Conservation (phyloP, 2,888 invertebrate genomes). For the Zygogramma bicolorata region DNA sequence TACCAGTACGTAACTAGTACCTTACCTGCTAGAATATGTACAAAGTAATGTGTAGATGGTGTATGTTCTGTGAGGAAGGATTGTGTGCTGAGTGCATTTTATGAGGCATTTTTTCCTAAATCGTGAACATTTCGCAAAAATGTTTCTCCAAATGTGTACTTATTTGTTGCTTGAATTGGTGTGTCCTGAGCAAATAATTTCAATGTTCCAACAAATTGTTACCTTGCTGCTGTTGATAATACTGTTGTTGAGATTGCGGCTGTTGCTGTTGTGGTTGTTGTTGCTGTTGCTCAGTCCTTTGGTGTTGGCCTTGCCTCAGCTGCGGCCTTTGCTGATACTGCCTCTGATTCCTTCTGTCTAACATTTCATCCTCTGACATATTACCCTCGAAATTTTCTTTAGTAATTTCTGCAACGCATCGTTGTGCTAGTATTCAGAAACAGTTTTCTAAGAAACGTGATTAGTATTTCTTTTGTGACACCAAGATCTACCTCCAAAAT, state of each 20-base stretch:
- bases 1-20: slow-evolving; percentile 12
- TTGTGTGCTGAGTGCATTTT: too few species aligned
- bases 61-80: background rate
- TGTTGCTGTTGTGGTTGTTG: slow-evolving; percentile 60
- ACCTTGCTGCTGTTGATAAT: slow-evolving; percentile 57
- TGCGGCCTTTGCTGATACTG: slow-evolving; percentile 59
- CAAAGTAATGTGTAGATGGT: background rate
- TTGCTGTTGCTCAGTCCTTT: slow-evolving; percentile 64
- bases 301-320: slow-evolving; percentile 64
- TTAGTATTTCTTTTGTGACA: slow-evolving; percentile 57
- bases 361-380: slow-evolving; percentile 77
- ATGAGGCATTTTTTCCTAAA: too few species aligned
- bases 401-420: slow-evolving; percentile 78
- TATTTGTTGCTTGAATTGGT: background rate
- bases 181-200: background rate
- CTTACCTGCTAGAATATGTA: slow-evolving; percentile 16
- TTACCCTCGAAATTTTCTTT: slow-evolving; percentile 81
- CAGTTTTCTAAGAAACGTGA: slow-evolving; percentile 51
- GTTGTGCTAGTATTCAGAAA: slow-evolving; percentile 63
- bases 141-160: background rate
- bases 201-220: slow-evolving; percentile 28
- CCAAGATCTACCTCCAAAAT: slow-evolving; percentile 52
- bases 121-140: background rate
- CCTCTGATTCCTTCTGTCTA: slow-evolving; percentile 65
- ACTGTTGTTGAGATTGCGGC: slow-evolving; percentile 59